Conservation (phyloP, 2,113 vertebrate genomes). For the Lathamus discolor region DNA sequence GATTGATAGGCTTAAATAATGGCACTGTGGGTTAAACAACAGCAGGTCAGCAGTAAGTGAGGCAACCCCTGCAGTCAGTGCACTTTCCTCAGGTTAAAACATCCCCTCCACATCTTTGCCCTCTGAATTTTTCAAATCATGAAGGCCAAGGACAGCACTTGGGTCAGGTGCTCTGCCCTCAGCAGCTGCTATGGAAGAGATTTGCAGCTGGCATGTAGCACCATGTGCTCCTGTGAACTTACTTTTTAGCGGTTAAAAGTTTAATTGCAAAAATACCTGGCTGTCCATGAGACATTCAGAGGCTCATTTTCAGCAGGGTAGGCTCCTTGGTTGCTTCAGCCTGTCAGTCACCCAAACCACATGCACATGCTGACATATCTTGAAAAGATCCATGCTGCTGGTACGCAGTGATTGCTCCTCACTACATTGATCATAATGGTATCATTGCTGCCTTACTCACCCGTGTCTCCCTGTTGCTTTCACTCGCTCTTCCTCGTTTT, state of each 20-base stretch:
- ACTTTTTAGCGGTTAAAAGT: not conserved
- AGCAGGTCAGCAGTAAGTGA: not conserved
- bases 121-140: not conserved
- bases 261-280: not conserved
- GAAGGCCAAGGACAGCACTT: not conserved
- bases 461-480: not conserved
- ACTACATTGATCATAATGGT: not conserved
- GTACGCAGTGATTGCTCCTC: not conserved
- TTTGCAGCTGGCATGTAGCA: not conserved
- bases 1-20: not conserved
- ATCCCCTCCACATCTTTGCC: not conserved
- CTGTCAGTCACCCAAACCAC: not conserved
- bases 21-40: not conserved
- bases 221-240: not conserved
- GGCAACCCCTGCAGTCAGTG: not conserved
- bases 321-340: not conserved
- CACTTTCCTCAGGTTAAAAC: not conserved
- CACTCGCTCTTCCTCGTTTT: not conserved
- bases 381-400: not conserved
- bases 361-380: not conserved
- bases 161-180: not conserved
- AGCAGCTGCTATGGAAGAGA: not conserved
- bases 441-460: not conserved
- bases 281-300: not conserved
- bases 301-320: not conserved